Percentiles rank a stretch among this genome's conserved stretches.
These are phyloP conservation scores for Montipora efflorescens DNA, from an alignment of 64 coral and sea anemone species.

Conservation along the genomic window DNA sequence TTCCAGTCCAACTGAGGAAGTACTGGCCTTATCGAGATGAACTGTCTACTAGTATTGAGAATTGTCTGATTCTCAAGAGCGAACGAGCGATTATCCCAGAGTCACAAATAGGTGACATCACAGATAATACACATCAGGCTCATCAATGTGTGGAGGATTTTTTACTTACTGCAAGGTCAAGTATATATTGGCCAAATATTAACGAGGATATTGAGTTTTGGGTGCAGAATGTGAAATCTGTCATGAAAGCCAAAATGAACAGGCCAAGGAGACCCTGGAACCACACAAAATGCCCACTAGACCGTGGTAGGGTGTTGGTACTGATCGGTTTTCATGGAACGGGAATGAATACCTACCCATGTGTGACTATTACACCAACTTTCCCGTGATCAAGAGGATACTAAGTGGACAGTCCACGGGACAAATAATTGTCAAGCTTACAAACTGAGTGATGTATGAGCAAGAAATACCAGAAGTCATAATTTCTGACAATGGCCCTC, in stretches of 20 bases:
- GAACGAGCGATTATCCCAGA: slow-evolving; percentile 37
- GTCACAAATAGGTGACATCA: not conserved
- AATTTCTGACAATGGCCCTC: slow-evolving; percentile 30
- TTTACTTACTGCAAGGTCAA: not conserved
- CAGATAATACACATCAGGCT: not conserved
- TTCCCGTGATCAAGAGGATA: slow-evolving; percentile 31
- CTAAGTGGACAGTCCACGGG: slow-evolving; percentile 22
- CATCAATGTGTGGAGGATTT: slow-evolving; percentile 7
- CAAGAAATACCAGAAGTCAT: slow-evolving; percentile 30
- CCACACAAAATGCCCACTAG: slow-evolving; percentile 35
- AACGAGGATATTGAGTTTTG: not conserved
- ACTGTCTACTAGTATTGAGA: slow-evolving; percentile 4
- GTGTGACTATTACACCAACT: slow-evolving; percentile 36
- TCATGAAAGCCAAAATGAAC: not conserved
- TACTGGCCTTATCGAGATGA: slow-evolving; percentile 47
- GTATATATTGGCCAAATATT: slow-evolving; percentile 6
- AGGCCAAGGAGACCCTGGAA: not conserved
- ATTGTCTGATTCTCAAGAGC: slow-evolving; percentile 23
- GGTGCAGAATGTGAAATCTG: slow-evolving; percentile 8
- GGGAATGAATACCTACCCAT: slow-evolving; percentile 8
- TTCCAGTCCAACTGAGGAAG: slow-evolving; percentile 1
- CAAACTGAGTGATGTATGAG: slow-evolving; percentile 18
- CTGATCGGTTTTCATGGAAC: not conserved
- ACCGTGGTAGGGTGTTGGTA: not conserved
- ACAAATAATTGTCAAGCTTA: slow-evolving; percentile 9